Base-by-base conservation (phyloP, 2,888 invertebrate genomes). In the Cremastinae sp. region DNA sequence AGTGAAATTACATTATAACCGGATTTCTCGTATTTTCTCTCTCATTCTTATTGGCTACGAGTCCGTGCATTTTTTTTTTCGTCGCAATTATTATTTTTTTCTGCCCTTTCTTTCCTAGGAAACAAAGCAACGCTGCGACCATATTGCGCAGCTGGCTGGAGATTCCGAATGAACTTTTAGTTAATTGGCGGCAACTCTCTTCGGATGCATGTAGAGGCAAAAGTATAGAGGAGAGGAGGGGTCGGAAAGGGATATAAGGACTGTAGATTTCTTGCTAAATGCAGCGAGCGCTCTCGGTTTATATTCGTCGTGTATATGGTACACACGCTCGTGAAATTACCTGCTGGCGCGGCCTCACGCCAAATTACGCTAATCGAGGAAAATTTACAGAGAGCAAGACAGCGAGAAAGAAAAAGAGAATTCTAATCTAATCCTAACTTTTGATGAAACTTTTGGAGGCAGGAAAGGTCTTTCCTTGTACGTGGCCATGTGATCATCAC, bases 331-430 rank as follows among this genome's bases (percentile, higher is more conserved):
- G 28, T 4, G 39, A 56, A 72, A 76, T 76, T 72, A 72, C 45
- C 64, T 47, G 41, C 37, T 62, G 43, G 75, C 37, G 43, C 28
- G 28, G 28, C 28, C 66, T 70, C 73, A 51, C 37, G 37, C 71
- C 65, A 72, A 72, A 79, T 77, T 74, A 69, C 51, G 39, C 72
- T 74, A 79, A 79, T 79, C 79, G 69, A 62, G 64, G 47, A 28
- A 28, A 28, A 28, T 28, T 28, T 28, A 28, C 28, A 28, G 62
- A 39, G 20, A 68, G 58, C 56, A 39, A 51, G 37, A 59, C 16
- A 43, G 69, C 74, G 65, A 68, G 61, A 47, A 8, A 10, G 45
- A 45, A 14, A 45, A 14, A 45, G 45, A 12, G 45, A 45, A 12
- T 51, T 55, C 58, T 59, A 37, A 43, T 51, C 37, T 79, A 79